Percentiles rank a stretch among this genome's conserved stretches.
Evolutionary conservation across 2,888 invertebrate species (phyloP).

Genomic region (Anticlea derivata): DNA sequence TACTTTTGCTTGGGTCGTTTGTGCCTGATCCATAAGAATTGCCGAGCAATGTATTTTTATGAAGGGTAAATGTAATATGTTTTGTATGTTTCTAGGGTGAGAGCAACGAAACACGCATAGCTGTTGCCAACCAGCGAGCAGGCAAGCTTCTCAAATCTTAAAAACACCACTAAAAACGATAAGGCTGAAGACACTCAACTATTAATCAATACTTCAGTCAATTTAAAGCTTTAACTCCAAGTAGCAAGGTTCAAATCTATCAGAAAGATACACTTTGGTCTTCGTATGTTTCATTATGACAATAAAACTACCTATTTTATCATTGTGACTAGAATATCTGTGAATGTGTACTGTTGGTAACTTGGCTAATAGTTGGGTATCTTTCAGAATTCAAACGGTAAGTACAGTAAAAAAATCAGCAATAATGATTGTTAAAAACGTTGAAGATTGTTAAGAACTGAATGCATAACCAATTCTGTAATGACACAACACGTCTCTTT

Average conservation of each 20-base stretch:
- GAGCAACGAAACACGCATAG: slow-evolving; percentile 94
- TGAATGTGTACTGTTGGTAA: not conserved
- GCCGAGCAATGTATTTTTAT: not conserved
- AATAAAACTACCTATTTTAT: slow-evolving; percentile 8
- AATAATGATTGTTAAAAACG: slow-evolving; percentile 13
- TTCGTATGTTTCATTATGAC: slow-evolving; percentile 23
- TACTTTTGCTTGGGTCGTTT: no score
- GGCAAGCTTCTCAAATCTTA: slow-evolving; percentile 92
- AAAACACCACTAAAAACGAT: slow-evolving; percentile 37
- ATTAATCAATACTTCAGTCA: slow-evolving; percentile 7
- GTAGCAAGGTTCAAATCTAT: slow-evolving; percentile 16
- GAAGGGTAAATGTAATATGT: slow-evolving; percentile 14
- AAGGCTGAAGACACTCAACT: slow-evolving; percentile 3
- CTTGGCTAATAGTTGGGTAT: slow-evolving; percentile 12
- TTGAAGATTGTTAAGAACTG: not conserved
- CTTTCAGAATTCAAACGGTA: not conserved
- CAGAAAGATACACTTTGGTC: slow-evolving; percentile 15
- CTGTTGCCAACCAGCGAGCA: slow-evolving; percentile 95
- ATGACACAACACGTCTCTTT: no score
- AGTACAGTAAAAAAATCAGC: slow-evolving; percentile 15
- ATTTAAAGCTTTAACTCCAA: slow-evolving; percentile 18
- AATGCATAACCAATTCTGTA: not conserved
- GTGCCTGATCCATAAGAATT: not conserved
- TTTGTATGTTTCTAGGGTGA: slow-evolving; percentile 84
- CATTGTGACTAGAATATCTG: not conserved